Evolutionary conservation across 2,113 vertebrate genomes (phyloP).

Genomic region (Noturus placidus): DNA sequence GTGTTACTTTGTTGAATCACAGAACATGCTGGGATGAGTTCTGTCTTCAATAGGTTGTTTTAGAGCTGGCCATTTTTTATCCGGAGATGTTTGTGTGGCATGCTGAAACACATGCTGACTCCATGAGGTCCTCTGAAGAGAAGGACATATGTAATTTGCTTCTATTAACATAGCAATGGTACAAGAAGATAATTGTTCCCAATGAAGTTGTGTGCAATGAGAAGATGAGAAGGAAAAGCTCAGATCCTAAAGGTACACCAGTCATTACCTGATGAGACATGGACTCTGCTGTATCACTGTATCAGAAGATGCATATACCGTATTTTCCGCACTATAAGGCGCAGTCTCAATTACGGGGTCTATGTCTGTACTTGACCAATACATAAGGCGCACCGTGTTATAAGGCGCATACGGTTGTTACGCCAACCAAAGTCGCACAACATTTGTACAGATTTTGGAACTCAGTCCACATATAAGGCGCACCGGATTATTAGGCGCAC

Average conservation of each 20-base stretch:
- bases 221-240: background rate
- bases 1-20: background rate
- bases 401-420: too few relatives aligned
- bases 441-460: too few relatives aligned
- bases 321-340: too few relatives aligned
- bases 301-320: background rate
- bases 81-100: background rate
- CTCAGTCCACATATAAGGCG: too few relatives aligned
- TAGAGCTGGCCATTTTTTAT: background rate
- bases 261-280: background rate
- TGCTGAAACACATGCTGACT: background rate
- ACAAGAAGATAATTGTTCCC: background rate
- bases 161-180: background rate
- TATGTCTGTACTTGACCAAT: too few relatives aligned
- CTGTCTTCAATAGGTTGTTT: background rate
- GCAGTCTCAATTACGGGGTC: too few relatives aligned
- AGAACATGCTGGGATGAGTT: background rate
- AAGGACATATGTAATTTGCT: background rate
- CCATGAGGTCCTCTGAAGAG: background rate
- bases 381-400: too few relatives aligned
- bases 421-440: too few relatives aligned
- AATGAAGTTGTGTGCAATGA: background rate
- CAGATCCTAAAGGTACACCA: background rate
- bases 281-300: background rate
- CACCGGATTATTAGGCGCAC: too few relatives aligned